Percentiles rank a stretch among this genome's conserved stretches.
phyloP scores from a whole-genome alignment of 1,140 invertebrate genomes.

The Pogonomyrmex barbatus region DNA sequence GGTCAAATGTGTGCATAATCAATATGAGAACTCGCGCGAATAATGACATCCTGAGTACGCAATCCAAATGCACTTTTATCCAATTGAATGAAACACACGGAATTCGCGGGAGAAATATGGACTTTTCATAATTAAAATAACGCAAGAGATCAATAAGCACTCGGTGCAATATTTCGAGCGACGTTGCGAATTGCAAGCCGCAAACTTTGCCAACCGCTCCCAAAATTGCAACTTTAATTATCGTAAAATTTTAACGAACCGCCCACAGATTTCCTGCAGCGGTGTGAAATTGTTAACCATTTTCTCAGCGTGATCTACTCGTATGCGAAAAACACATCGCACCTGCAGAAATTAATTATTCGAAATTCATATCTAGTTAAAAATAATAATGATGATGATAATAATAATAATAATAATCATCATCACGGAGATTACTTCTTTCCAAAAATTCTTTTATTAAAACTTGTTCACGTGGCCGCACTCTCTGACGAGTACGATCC shows the following conservation, averaged over 20 bases:
- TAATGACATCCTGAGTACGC: background rate
- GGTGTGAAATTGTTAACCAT: background rate
- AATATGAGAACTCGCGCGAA: conserved; percentile 40
- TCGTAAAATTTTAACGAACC: conserved; percentile 22
- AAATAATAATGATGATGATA: background rate
- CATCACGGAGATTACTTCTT: background rate
- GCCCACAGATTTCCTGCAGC: background rate
- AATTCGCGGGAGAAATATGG: background rate
- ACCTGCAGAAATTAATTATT: background rate
- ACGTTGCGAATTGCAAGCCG: background rate
- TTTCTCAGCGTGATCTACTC: background rate
- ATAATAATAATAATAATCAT: too few relatives aligned
- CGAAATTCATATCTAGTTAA: background rate
- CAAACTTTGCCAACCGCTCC: background rate
- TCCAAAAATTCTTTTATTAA: background rate
- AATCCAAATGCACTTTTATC: conserved; percentile 8
- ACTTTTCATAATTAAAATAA: background rate
- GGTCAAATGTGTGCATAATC: too few relatives aligned
- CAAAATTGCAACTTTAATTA: background rate
- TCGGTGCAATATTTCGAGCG: too few relatives aligned
- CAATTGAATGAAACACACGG: background rate
- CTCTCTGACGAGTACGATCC: background rate
- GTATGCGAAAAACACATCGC: background rate
- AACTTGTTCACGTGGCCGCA: background rate
- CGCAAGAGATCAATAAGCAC: background rate